Evolutionary conservation across 2,113 vertebrate species (phyloP), one percentile per base, ranked within the genome.

Genomic region (Sylvietta virens): DNA sequence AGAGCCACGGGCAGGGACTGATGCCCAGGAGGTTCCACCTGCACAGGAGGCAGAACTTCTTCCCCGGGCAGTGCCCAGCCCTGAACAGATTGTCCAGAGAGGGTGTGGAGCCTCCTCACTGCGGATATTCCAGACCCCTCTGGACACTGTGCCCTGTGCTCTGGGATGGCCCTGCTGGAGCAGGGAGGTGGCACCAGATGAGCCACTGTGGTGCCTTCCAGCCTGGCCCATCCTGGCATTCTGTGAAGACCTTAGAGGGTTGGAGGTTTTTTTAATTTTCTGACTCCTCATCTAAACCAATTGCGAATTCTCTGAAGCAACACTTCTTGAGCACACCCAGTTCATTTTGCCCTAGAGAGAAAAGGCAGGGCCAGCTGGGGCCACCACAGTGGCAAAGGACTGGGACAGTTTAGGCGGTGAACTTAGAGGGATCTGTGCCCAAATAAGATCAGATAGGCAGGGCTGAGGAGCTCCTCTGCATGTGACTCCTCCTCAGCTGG

Each of bases 61-160:
- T 4, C 6, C 44, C 13, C 50, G 30, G 2, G 27, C 37, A 33
- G 21, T 48, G 82, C 0, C 20, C 0, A 7, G 31, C 11, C 0
- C 33, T 50, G 37, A 45, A 12, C 22, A 69, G 27, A 51, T 33
- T 72, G 45, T 2, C 20, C 48, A 54, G 65, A 31, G 30, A 54
- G 21, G 13, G 1, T 62, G n/a, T 15, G 48, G 65, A 48, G 20
- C 40, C 24, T 47, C 35, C 19, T 42, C 66, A 27, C 26, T 48
- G 42, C 30, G 2, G 11, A 10, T 48, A 62, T 35, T 62, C 21
- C 48, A 47, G 47, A 62, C 0, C 24, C 6, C 1, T 14, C 56
- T 21, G 13, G 30, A 17, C 35, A 39, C 48, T 40, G 39, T 51
- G 53, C 27, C 2, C 0, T 64, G 42, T 66, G 61, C 53, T 57